Evolutionary conservation across 37 sponge, comb jelly and placozoan genomes (phyloP).

Genomic region (Ephydatia muelleri): DNA sequence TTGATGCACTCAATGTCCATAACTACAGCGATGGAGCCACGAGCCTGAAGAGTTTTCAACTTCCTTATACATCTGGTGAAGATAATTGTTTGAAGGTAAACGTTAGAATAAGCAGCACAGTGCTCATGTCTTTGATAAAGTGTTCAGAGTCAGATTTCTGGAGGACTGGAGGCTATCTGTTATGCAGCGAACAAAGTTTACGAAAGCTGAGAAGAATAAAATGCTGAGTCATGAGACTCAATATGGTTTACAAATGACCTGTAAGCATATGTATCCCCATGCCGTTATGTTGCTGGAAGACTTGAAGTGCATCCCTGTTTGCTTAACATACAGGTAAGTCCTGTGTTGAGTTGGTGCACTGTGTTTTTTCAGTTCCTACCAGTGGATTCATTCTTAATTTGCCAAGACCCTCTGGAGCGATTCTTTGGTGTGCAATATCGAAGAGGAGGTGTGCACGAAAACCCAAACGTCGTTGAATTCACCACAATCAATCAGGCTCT

Average conservation of each 20-base stretch:
- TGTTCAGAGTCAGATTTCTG: constrained; percentile 11
- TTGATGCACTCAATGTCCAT: constrained; percentile 27
- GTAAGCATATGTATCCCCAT: not conserved
- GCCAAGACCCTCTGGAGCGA: constrained; percentile 9
- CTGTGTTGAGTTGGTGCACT: constrained; percentile 17
- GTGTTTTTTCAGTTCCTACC: constrained; percentile 2
- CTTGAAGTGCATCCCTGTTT: no score
- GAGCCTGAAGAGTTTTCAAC: no score
- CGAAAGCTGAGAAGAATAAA: no score
- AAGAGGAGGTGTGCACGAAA: no score
- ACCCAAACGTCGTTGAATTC: no score
- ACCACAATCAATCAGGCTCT: no score
- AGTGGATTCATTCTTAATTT: constrained; percentile 5
- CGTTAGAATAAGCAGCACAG: not conserved
- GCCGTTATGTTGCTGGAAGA: no score
- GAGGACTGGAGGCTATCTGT: constrained; percentile 23
- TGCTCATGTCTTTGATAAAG: not conserved
- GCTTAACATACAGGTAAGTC: constrained; percentile 6
- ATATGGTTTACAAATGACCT: not conserved
- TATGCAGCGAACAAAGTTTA: not conserved
- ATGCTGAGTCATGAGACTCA: no score
- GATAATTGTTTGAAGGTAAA: not conserved
- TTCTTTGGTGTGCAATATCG: no score
- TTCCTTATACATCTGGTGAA: no score
- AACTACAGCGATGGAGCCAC: constrained; percentile 3